Evolutionary conservation across 1,140 invertebrate species (phyloP), one percentile per base, ranked within the genome.

Genomic region (Aphaenogaster ashmeadi): DNA sequence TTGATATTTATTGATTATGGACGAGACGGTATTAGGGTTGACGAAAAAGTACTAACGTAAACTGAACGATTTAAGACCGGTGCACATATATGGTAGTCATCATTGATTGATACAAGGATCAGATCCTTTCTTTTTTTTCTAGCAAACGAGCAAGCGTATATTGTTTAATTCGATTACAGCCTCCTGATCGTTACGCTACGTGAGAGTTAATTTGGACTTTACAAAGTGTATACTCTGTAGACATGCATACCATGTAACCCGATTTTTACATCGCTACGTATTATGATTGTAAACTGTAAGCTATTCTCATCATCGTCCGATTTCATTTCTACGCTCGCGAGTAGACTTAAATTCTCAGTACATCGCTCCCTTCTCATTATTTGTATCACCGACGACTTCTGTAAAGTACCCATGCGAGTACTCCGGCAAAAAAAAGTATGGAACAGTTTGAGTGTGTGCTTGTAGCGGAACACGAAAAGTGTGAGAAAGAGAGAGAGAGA

Each of bases 1-100:
- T 95, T 94, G 92, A 94, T 95, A 95, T 95, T 95, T 95, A 95
- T 95, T 95, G 90, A 92, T 92, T 92, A 92, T 83, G 87, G 83
- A 92, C 81, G 91, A 67, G 38, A 92, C 80, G 91, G 89, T 92
- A 94, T 86, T 92, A 92, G 90, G 88, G 87, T 91, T 81, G 81
- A 90, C 58, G 64, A 52, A 58, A 85, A 80, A 69, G 81, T 83
- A 87, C 75, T 91, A 92, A 92, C 88, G 72, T 56, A 87, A 92
- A 88, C 80, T 47, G 62, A 78, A 84, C 38, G 41, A 80, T 90
- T 84, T 90, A 90, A 84, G 50, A 72, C 78, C 71, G 80, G 81
- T 91, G 72, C 87, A 88, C 78, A 67, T 66, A 80, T 52, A 86
- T 80, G 77, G 77, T 90, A 78, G 67, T 91, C 88, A 88, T 27